Evolutionary conservation across 2,797 vertebrate genomes (phyloP).

Genomic region (Falco peregrinus): DNA sequence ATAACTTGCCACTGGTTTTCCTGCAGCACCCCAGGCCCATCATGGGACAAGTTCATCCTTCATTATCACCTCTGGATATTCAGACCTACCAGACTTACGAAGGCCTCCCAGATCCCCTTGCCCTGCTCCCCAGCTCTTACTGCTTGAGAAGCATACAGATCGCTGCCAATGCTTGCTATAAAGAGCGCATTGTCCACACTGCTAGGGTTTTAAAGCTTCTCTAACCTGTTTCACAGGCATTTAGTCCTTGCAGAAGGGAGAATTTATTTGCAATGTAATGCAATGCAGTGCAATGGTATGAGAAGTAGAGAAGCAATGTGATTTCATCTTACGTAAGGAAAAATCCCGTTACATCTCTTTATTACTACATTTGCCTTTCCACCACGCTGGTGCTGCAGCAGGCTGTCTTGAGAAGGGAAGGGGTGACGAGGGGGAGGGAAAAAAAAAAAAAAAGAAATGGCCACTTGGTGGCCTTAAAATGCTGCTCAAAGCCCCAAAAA

Average conservation of each 20-base stretch:
- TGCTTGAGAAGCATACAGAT: not conserved
- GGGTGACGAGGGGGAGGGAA: not conserved
- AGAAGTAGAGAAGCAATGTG: not conserved
- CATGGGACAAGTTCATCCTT: not conserved
- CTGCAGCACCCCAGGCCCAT: not conserved
- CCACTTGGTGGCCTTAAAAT: slow-evolving; percentile 35
- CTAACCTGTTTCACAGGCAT: not conserved
- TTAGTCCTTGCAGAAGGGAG: not conserved
- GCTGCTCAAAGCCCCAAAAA: not conserved
- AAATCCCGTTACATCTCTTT: not conserved
- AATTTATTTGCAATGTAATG: not conserved
- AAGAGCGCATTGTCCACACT: not conserved
- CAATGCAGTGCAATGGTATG: too few species aligned
- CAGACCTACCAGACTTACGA: not conserved
- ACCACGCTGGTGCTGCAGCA: not conserved
- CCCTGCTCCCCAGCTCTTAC: not conserved
- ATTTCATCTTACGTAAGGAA: not conserved
- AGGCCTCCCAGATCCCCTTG: not conserved
- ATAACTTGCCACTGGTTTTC: not conserved
- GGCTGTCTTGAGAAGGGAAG: not conserved
- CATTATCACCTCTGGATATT: not conserved
- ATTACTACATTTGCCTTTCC: fast-evolving
- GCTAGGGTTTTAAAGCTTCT: not conserved
- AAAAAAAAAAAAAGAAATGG: not conserved
- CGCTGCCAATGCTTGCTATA: not conserved